Conservation (phyloP, 2,888 invertebrate species). For the Eupithecia abbreviata region DNA sequence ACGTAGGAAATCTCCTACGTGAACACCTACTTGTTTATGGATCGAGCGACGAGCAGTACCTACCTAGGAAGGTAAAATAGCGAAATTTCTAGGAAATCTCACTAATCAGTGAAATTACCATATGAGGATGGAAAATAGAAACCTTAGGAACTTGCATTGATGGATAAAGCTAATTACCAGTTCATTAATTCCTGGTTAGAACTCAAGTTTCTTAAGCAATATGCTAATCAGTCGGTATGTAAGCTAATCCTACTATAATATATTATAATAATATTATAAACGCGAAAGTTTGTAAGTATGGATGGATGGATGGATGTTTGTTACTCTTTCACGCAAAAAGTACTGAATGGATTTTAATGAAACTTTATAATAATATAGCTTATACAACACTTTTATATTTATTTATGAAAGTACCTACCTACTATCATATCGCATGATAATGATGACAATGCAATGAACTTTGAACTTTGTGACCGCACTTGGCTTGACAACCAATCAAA, state of each 20-base stretch:
- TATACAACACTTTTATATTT: too few species aligned
- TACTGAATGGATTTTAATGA: too few species aligned
- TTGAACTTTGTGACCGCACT: too few species aligned
- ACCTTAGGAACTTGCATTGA: constrained; percentile 12
- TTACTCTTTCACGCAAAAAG: too few species aligned
- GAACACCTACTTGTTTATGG: neutral
- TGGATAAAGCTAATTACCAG: constrained; percentile 8
- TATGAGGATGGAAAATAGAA: constrained; percentile 33
- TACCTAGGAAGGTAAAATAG: neutral
- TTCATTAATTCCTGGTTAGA: constrained; percentile 6
- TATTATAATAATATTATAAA: too few species aligned
- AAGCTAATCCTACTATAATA: neutral
- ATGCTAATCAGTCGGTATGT: constrained; percentile 10
- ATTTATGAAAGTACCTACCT: too few species aligned
- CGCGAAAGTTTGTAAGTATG: too few species aligned
- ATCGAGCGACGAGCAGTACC: neutral
- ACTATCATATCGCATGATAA: too few species aligned
- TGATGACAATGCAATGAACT: too few species aligned
- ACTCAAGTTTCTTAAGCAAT: constrained; percentile 10
- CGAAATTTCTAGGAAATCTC: constrained; percentile 4
- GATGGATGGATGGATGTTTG: too few species aligned
- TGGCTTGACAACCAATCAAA: too few species aligned
- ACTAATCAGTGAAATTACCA: constrained; percentile 4
- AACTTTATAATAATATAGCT: too few species aligned
- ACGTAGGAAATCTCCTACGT: neutral